Evolutionary conservation across 1,140 invertebrate species (phyloP).

Genomic region (Drosophila micromelanica): DNA sequence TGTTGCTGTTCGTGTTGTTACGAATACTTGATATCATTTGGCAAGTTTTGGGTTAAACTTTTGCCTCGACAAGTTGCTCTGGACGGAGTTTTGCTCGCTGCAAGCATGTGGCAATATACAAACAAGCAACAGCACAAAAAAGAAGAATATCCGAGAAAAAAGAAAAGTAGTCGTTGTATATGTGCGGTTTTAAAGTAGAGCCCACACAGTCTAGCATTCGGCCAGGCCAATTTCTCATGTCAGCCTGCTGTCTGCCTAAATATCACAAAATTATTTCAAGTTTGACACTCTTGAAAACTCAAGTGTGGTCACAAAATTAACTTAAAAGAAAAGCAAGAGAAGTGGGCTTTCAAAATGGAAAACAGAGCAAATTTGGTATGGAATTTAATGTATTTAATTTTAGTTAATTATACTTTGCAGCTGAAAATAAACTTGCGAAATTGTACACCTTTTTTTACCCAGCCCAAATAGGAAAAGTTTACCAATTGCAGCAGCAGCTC

Average conservation of each 20-base stretch:
- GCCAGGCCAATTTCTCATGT: conserved; percentile 28
- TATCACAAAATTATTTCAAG: conserved; percentile 33
- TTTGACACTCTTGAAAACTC: conserved; percentile 26
- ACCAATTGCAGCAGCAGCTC: conserved; percentile 3
- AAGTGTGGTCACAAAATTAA: conserved; percentile 28
- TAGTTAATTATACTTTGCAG: too few relatives aligned
- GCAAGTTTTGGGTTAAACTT: conserved; percentile 49
- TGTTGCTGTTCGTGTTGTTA: conserved; percentile 31
- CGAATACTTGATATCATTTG: conserved; percentile 64
- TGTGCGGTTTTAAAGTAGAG: conserved; percentile 16
- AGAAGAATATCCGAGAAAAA: not conserved
- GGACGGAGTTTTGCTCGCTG: conserved; percentile 15
- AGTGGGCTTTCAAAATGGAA: not conserved
- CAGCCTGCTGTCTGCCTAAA: conserved; percentile 18
- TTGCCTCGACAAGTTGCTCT: conserved; percentile 42
- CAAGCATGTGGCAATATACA: conserved; percentile 29
- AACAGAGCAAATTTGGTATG: too few relatives aligned
- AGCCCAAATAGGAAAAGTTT: too few relatives aligned
- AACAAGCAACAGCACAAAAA: conserved; percentile 9
- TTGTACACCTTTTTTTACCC: too few relatives aligned
- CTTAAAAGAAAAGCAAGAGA: not conserved
- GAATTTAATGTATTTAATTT: too few relatives aligned
- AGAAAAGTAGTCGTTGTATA: not conserved
- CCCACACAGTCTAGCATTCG: conserved; percentile 3
- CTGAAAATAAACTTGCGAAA: too few relatives aligned